These are phyloP conservation scores for Cossypha heuglini DNA, from an alignment of 2,797 vertebrate genomes.

Conservation along the genomic window DNA sequence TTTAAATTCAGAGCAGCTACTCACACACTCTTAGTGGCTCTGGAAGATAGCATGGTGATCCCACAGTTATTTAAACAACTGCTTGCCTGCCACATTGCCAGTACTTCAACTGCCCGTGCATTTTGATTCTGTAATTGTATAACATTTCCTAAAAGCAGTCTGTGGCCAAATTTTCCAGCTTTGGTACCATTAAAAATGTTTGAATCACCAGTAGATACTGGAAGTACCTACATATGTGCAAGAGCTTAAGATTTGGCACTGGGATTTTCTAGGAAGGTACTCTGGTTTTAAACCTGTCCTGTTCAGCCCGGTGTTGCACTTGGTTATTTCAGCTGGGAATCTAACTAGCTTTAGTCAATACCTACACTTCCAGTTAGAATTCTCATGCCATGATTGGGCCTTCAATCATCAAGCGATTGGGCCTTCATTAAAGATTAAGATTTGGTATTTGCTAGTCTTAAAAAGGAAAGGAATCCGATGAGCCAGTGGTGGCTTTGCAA, in stretches of 20 bases:
- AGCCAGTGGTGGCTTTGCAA: neutral
- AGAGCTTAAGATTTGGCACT: neutral
- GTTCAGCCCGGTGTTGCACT: neutral
- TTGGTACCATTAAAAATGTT: neutral
- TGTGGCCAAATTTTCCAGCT: neutral
- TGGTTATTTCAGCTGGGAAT: neutral
- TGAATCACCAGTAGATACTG: neutral
- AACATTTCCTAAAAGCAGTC: neutral
- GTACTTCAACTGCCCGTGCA: neutral
- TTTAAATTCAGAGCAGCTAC: neutral
- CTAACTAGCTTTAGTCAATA: neutral
- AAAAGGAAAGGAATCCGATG: neutral
- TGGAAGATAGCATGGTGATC: neutral
- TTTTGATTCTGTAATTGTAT: neutral
- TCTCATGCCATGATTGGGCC: neutral
- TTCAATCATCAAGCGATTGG: neutral
- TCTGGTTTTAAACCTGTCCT: neutral
- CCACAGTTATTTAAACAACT: neutral
- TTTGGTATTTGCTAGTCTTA: neutral
- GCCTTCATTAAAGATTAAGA: neutral
- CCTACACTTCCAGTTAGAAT: neutral
- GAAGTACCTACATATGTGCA: neutral
- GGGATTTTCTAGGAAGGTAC: neutral
- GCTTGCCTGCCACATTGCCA: neutral
- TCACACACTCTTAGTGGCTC: neutral